Evolutionary conservation across 2,113 vertebrate species (phyloP).

Genomic region (Proterorhinus semilunaris): DNA sequence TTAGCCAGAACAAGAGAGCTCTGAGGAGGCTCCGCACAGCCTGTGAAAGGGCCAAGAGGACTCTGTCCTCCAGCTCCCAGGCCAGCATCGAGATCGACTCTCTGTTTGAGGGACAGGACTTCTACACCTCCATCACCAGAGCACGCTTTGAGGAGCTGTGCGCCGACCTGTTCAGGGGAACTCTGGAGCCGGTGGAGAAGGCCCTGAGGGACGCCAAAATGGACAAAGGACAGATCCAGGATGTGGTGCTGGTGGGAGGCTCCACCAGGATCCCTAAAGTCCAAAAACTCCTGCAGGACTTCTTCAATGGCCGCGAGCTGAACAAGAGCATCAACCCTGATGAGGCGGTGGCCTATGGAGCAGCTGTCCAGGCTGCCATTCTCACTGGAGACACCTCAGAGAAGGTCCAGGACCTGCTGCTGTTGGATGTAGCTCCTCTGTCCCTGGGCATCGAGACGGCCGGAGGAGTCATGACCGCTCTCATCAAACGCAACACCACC

Average conservation of each 20-base stretch:
- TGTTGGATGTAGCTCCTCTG: background rate
- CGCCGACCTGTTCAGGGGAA: background rate
- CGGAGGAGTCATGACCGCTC: background rate
- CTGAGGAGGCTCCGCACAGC: no score
- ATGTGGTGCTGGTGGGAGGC: background rate
- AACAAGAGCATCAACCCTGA: background rate
- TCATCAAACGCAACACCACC: background rate
- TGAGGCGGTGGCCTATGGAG: background rate
- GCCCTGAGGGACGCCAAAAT: constrained; percentile 1
- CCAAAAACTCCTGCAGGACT: background rate
- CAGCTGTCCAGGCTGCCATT: background rate
- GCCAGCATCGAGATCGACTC: constrained; percentile 1
- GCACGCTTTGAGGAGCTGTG: constrained; percentile 1
- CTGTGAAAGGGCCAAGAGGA: background rate
- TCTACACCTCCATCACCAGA: background rate
- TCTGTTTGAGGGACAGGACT: constrained; percentile 2
- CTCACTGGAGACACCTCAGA: background rate
- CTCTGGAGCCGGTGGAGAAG: background rate
- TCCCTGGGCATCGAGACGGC: background rate
- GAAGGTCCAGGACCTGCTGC: constrained; percentile 1
- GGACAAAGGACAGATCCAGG: background rate
- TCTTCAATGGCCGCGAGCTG: background rate
- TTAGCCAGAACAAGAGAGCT: no score
- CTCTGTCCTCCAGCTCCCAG: constrained; percentile 1
- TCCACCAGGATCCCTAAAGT: background rate